Evolutionary conservation across 2,797 vertebrate genomes (phyloP).

Genomic region (Borostomias antarcticus): DNA sequence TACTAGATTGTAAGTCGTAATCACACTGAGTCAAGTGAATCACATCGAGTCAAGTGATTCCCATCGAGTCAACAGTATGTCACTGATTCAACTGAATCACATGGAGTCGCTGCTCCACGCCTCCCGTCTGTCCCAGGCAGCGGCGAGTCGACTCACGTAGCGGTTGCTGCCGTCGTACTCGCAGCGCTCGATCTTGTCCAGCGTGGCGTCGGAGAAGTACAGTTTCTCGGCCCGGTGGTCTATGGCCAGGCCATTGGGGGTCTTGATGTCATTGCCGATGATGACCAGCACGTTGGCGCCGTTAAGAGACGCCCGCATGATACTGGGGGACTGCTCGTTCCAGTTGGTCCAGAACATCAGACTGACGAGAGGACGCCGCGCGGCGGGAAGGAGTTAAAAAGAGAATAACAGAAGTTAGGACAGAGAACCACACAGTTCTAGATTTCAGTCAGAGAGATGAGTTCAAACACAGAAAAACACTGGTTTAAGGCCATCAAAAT

Average conservation of each 20-base stretch:
- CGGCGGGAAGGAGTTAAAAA: background rate
- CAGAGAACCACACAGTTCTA: too few species aligned
- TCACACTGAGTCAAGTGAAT: background rate
- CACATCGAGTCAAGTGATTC: background rate
- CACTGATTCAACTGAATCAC: background rate
- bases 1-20: too few species aligned
- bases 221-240: conserved; percentile 96
- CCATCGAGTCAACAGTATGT: background rate
- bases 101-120: background rate
- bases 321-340: conserved; percentile 96
- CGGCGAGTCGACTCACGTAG: conserved; percentile 79
- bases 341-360: conserved; percentile 99
- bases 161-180: conserved; percentile 93
- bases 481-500: too few species aligned
- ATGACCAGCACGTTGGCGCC: conserved; percentile 93
- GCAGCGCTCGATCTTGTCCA: conserved; percentile 97
- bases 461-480: too few species aligned
- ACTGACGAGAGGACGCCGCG: conserved; percentile 62
- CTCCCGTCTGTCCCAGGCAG: background rate
- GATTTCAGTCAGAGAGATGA: too few species aligned
- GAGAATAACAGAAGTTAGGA: background rate
- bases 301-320: conserved; percentile 91
- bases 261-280: conserved; percentile 92
- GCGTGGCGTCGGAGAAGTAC: conserved; percentile 94
- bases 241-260: conserved; percentile 93